Conservation (phyloP, 2,797 vertebrate genomes). For the Neosalanx taihuensis region DNA sequence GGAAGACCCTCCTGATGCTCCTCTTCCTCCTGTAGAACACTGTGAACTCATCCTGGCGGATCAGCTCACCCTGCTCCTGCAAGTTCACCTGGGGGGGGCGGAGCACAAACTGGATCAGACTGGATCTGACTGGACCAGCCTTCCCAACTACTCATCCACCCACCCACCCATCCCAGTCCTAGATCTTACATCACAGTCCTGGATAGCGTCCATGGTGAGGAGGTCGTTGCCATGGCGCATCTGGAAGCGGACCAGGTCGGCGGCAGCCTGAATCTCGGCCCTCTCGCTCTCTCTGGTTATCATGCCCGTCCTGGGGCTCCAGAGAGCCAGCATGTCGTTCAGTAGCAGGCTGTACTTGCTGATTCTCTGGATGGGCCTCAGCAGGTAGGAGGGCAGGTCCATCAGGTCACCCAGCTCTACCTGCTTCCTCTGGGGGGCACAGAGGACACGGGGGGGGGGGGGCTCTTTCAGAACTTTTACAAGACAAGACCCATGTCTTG, state of each 20-base stretch:
- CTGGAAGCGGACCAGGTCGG: slow-evolving; percentile 78
- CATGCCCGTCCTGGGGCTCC: slow-evolving; percentile 36
- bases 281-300: slow-evolving; percentile 49
- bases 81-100: slow-evolving; percentile 68
- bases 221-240: slow-evolving; percentile 81
- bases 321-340: slow-evolving; percentile 72
- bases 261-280: slow-evolving; percentile 71
- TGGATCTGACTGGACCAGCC: too few species aligned
- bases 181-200: slow-evolving; percentile 76
- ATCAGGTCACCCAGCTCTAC: slow-evolving; percentile 82
- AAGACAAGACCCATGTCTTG: too few species aligned
- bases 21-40: slow-evolving; percentile 77
- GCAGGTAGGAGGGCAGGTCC: slow-evolving; percentile 77
- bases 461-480: not conserved
- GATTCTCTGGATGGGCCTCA: slow-evolving; percentile 79
- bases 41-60: slow-evolving; percentile 77
- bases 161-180: too few species aligned
- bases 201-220: slow-evolving; percentile 82
- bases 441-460: slow-evolving; percentile 4
- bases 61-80: slow-evolving; percentile 78
- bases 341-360: slow-evolving; percentile 83
- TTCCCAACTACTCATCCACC: not conserved
- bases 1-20: slow-evolving; percentile 74
- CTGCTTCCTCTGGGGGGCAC: slow-evolving; percentile 73
- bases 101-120: slow-evolving; percentile 7